Conservation (phyloP, 2,888 invertebrate species). For the Drosophila infuscata region DNA sequence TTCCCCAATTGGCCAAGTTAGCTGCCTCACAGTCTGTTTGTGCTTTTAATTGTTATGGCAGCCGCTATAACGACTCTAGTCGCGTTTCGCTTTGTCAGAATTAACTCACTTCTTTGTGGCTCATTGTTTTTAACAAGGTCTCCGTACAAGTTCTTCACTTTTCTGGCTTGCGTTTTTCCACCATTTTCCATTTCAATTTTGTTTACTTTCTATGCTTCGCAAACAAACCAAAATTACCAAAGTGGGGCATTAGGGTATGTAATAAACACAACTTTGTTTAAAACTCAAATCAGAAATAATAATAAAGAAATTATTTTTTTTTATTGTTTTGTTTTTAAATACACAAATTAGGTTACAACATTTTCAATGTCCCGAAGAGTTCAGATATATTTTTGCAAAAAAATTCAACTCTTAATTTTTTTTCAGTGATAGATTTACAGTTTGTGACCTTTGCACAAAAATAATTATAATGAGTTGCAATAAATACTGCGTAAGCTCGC, state of each 20-base stretch:
- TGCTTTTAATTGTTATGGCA: slow-evolving; percentile 54
- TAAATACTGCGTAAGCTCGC: slow-evolving; percentile 23
- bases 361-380: background rate
- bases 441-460: background rate
- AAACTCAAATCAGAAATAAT: background rate
- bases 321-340: background rate
- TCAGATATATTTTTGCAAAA: background rate
- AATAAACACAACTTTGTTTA: background rate
- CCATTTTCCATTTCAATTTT: slow-evolving; percentile 49
- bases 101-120: slow-evolving; percentile 46
- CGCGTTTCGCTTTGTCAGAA: slow-evolving; percentile 50
- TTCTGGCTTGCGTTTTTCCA: slow-evolving; percentile 14
- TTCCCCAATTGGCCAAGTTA: slow-evolving; percentile 39
- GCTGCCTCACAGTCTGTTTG: slow-evolving; percentile 59
- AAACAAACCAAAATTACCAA: background rate
- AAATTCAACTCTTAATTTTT: background rate
- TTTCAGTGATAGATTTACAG: background rate
- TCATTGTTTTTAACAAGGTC: slow-evolving; percentile 35
- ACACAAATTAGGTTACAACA: background rate
- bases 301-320: background rate
- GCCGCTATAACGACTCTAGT: slow-evolving; percentile 8
- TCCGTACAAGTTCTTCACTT: slow-evolving; percentile 42
- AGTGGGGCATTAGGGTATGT: slow-evolving; percentile 11
- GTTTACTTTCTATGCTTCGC: slow-evolving; percentile 37
- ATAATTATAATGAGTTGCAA: slow-evolving; percentile 12